phyloP scores from a whole-genome alignment of 2,113 vertebrate species.

The Osmerus mordax region DNA sequence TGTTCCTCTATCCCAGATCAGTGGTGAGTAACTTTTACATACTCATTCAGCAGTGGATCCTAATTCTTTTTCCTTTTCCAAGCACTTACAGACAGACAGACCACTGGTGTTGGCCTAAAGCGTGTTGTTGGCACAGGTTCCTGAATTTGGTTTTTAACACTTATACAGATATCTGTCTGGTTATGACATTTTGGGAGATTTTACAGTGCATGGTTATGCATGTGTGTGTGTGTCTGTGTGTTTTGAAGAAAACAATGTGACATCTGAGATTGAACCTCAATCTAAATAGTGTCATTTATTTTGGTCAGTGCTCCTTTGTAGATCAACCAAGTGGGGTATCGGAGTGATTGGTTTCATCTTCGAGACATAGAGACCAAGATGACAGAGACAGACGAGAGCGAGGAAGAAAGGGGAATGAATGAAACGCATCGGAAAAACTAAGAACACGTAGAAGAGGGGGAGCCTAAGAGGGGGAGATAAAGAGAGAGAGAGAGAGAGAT shows the following conservation, averaged over 20 bases:
- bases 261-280: constrained; percentile 19
- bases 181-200: neutral
- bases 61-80: constrained; percentile 27
- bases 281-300: constrained; percentile 30
- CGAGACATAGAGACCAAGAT: constrained; percentile 13
- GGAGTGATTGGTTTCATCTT: constrained; percentile 49
- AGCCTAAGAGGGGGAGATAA: constrained; percentile 11
- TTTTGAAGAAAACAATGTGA: neutral
- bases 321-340: constrained; percentile 35
- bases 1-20: constrained; percentile 38
- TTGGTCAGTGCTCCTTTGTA: constrained; percentile 36
- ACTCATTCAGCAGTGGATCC: constrained; percentile 40
- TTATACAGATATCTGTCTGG: constrained; percentile 29
- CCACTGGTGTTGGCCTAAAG: constrained; percentile 3
- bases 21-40: constrained; percentile 66
- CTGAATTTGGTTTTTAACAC: neutral
- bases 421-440: too few relatives aligned
- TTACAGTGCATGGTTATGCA: neutral
- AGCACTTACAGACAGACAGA: neutral
- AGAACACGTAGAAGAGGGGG: neutral
- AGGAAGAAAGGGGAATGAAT: neutral
- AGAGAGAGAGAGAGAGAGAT: constrained; percentile 11
- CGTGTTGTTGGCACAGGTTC: constrained; percentile 42
- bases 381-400: constrained; percentile 11
- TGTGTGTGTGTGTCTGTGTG: constrained; percentile 9